phyloP scores from a whole-genome alignment of 1,140 invertebrate genomes.

The Anastrepha ludens region DNA sequence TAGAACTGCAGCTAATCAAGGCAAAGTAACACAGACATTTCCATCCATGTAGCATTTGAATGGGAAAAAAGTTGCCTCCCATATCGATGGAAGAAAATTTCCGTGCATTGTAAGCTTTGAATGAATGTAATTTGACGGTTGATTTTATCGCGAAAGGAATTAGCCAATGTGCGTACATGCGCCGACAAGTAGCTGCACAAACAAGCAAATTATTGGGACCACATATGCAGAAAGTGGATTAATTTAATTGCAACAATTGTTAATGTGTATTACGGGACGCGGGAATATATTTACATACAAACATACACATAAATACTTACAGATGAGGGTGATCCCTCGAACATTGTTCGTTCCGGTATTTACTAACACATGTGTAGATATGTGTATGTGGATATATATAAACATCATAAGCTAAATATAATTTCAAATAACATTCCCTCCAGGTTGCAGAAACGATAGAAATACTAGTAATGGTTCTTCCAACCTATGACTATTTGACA shows the following conservation, averaged over 20 bases:
- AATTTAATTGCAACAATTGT: conserved; percentile 33
- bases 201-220: neutral
- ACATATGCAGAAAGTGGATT: neutral
- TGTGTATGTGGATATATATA: no score
- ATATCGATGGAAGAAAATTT: neutral
- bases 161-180: neutral
- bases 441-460: no score
- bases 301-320: neutral
- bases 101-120: neutral
- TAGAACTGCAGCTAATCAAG: no score
- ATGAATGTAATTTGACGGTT: neutral
- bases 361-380: no score
- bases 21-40: no score
- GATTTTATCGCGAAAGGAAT: conserved; percentile 21
- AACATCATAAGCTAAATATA: no score
- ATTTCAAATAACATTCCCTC: no score
- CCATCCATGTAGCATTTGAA: no score
- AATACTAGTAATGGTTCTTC: no score
- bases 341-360: no score
- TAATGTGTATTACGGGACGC: neutral
- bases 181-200: neutral
- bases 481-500: no score
- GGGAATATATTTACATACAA: neutral
- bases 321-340: no score
- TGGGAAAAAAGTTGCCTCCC: neutral